Base-by-base conservation (phyloP, 2,888 invertebrate genomes). In the Apotomis turbidana region DNA sequence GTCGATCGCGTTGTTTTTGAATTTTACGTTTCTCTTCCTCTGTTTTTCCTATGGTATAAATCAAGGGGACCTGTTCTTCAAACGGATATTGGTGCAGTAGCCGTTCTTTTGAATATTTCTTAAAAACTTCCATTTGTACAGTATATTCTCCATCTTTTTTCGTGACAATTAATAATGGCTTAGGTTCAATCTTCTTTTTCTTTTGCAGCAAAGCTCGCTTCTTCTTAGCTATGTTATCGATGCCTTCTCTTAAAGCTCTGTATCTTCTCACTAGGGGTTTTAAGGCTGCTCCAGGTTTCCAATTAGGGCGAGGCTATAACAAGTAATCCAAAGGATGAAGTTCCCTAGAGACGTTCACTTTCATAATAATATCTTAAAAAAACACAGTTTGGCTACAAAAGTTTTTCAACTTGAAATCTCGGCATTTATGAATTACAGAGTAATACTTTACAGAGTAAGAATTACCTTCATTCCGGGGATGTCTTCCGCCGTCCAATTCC, bases 401-500 rank as follows among this genome's bases (percentile, higher is more conserved):
- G 27, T 27, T 27, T 27, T 27, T 2, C 1, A 27, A 27, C 27
- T 27, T 27, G 1, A 27, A 27, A 27, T 27, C 27, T 27, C 27
- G 27, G 1, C 1, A 27, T 27, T 27, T 27, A 27, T 27, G 27
- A 27, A 27, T 27, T 27, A 27, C 27, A 27, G 27, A 27, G 27
- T 27, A 44, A 4, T 15, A 15, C 15, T 15, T 27, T 27, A 27
- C 27, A 27, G 27, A 27, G 27, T 27, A 44, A 4, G 2, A 60
- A 44, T 54, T 66, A 91, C 93, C 88, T 92, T 90, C 83, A 93
- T 73, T 74, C 91, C 93, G 0, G 91, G 91, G 72, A 90, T 82
- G 74, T 93, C 91, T 68, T 91, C 89, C 3, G 93, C 91, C 4
- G 75, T 88, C 93, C 93, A 93, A 75, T 91, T 88, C 93, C 93